A percentile compares a stretch with the other conserved stretches of the same genome.
These are phyloP conservation scores for Microctonus hyperodae DNA, from an alignment of 2,888 invertebrate species.

Conservation along the genomic window DNA sequence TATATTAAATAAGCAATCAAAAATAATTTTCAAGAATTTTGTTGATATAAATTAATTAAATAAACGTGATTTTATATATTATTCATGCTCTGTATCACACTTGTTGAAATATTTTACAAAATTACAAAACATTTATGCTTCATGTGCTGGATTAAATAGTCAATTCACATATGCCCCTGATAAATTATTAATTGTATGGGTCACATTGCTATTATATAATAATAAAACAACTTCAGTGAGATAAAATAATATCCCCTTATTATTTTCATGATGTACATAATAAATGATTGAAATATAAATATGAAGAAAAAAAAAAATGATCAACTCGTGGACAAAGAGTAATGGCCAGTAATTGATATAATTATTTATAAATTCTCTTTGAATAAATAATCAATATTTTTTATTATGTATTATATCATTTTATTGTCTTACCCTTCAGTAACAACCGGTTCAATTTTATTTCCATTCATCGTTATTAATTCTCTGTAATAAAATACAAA, in stretches of 20 bases:
- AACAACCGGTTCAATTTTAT: neutral
- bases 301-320: neutral
- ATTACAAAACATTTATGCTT: neutral
- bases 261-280: neutral
- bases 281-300: neutral
- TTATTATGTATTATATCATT: neutral
- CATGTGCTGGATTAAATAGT: neutral
- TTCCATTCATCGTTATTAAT: neutral
- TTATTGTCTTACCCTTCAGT: neutral
- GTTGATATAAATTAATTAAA: too few species aligned
- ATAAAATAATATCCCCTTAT: neutral
- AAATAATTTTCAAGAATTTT: neutral
- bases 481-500: too few species aligned
- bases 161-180: neutral
- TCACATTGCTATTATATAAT: neutral
- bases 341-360: slow-evolving; percentile 2
- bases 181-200: slow-evolving; percentile 18
- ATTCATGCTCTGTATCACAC: neutral
- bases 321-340: too few species aligned
- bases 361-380: too few species aligned
- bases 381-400: neutral
- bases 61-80: too few species aligned
- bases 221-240: neutral
- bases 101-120: neutral
- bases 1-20: neutral